Evolutionary conservation across 1,140 invertebrate species (phyloP).

Genomic region (Plodia interpunctella): DNA sequence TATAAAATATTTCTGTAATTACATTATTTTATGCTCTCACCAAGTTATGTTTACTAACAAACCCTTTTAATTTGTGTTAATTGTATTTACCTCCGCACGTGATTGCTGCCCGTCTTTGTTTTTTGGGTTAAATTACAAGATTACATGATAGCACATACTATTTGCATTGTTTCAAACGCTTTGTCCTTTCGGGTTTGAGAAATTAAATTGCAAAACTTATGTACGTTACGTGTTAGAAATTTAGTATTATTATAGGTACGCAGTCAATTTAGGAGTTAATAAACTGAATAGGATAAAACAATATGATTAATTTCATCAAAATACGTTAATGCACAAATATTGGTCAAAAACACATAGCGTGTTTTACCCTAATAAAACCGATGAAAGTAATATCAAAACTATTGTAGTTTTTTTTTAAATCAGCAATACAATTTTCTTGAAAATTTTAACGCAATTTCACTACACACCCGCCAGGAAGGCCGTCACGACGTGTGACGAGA

Average conservation of each 20-base stretch:
- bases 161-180: constrained; percentile 16
- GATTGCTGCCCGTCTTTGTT: constrained; percentile 25
- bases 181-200: constrained; percentile 14
- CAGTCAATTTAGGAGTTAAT: too few relatives aligned
- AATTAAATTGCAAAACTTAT: constrained; percentile 9
- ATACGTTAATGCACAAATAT: too few relatives aligned
- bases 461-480: constrained; percentile 37
- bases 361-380: too few relatives aligned
- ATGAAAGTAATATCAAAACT: too few relatives aligned
- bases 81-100: constrained; percentile 30
- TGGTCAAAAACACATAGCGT: too few relatives aligned
- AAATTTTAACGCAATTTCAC: constrained; percentile 47
- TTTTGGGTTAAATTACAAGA: constrained; percentile 23
- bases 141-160: constrained; percentile 14
- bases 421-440: constrained; percentile 35
- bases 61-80: constrained; percentile 33
- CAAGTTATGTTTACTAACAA: constrained; percentile 31
- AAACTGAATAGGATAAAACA: too few relatives aligned
- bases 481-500: constrained; percentile 27
- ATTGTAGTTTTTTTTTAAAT: too few relatives aligned
- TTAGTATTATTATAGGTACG: too few relatives aligned
- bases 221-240: too few relatives aligned
- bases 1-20: background rate
- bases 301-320: too few relatives aligned
- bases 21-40: background rate